Evolutionary conservation across 2,113 vertebrate species (phyloP).

Genomic region (Laticauda laticaudata): DNA sequence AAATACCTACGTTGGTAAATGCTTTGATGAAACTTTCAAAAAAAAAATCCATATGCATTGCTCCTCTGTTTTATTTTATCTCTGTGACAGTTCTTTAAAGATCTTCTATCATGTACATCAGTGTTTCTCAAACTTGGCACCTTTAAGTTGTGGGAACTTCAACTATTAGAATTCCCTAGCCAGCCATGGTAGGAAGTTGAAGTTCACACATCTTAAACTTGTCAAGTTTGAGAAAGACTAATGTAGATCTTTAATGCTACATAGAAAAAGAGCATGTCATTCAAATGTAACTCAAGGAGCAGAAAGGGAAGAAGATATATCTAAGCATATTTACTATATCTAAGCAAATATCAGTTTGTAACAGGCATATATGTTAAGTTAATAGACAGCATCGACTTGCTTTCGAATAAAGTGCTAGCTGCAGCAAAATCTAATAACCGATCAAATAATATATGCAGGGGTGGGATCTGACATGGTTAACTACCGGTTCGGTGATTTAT

Average conservation of each 20-base stretch:
- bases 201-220: background rate
- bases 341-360: constrained; percentile 38
- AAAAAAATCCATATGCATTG: background rate
- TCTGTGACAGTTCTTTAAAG: constrained; percentile 21
- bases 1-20: background rate
- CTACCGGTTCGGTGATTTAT: too few relatives aligned
- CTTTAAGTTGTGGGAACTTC: background rate
- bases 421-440: background rate
- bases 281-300: constrained; percentile 65
- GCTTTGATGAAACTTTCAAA: background rate
- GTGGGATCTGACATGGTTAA: too few relatives aligned
- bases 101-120: constrained; percentile 59
- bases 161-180: background rate
- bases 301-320: constrained; percentile 55
- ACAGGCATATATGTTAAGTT: constrained; percentile 38
- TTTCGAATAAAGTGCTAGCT: background rate
- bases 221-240: background rate
- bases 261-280: constrained; percentile 50
- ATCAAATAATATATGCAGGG: background rate
- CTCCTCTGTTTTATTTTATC: constrained; percentile 50
- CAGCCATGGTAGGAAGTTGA: background rate
- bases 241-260: constrained; percentile 55
- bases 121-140: background rate
- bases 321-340: constrained; percentile 48
- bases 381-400: constrained; percentile 40